Percentiles rank a stretch among this genome's conserved stretches.
phyloP scores from a whole-genome alignment of 2,113 vertebrate genomes.

The Aspidoscelis tigris region DNA sequence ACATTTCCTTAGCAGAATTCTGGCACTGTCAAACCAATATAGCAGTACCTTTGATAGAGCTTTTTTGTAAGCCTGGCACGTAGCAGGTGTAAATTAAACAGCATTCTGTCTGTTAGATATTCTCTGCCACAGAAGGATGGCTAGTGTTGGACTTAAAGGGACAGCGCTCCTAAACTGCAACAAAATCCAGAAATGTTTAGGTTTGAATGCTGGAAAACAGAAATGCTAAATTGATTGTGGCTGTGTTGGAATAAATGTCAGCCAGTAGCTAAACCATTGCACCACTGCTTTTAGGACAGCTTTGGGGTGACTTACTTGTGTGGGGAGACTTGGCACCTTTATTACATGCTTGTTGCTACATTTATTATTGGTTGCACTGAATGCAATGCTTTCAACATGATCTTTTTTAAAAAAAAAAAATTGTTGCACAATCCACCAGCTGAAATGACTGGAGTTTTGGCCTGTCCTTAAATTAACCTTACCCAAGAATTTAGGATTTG shows the following conservation, averaged over 20 bases:
- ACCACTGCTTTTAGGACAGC: neutral
- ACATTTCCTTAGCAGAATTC: slow-evolving; percentile 5
- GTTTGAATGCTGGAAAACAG: neutral
- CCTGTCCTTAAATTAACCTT: too few relatives aligned
- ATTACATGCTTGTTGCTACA: too few relatives aligned
- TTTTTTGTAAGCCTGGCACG: slow-evolving; percentile 37
- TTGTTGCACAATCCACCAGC: too few relatives aligned
- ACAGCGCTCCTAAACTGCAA: neutral
- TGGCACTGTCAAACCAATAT: neutral
- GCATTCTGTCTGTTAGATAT: slow-evolving; percentile 27
- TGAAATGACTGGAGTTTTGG: too few relatives aligned
- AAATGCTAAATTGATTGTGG: neutral
- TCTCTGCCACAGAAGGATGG: neutral
- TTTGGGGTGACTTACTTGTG: neutral
- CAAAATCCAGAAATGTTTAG: neutral
- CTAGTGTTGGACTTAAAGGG: slow-evolving; percentile 11
- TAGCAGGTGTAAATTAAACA: slow-evolving; percentile 48
- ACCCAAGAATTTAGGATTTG: too few relatives aligned
- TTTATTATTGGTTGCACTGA: too few relatives aligned
- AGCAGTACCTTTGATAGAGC: slow-evolving; percentile 37
- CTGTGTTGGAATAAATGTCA: neutral
- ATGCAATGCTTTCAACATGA: too few relatives aligned
- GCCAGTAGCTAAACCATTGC: fast-evolving
- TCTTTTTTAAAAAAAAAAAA: too few relatives aligned
- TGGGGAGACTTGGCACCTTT: neutral